phyloP scores from a whole-genome alignment of 1,140 invertebrate genomes.

The Nixonia krombeini region DNA sequence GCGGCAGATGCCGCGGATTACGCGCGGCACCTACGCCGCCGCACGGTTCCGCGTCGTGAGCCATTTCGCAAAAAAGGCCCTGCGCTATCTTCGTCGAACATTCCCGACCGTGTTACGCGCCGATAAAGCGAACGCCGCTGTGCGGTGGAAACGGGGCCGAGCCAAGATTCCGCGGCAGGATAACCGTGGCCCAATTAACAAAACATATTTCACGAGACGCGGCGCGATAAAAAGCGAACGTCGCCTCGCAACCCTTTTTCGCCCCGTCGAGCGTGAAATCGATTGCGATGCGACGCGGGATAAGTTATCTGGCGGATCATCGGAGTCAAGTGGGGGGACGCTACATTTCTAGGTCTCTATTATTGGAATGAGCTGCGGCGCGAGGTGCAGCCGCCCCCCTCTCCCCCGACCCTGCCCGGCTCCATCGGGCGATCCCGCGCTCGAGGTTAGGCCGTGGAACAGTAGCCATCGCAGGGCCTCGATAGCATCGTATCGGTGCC shows the following conservation, averaged over 20 bases:
- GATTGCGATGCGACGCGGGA: conserved; percentile 13
- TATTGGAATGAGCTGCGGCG: conserved; percentile 29
- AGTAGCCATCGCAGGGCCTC: conserved; percentile 34
- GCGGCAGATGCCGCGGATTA: conserved; percentile 2
- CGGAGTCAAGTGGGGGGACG: conserved; percentile 24
- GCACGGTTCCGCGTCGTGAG: background rate
- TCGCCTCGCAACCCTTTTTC: too few relatives aligned
- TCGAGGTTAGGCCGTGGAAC: conserved; percentile 23
- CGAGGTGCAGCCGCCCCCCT: conserved; percentile 17
- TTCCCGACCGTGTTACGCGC: background rate
- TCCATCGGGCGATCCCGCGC: too few relatives aligned
- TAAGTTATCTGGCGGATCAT: conserved; percentile 26
- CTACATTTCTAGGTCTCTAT: conserved; percentile 35
- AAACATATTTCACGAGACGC: conserved; percentile 1
- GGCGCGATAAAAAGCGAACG: background rate
- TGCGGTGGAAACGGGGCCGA: background rate
- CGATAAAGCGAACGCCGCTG: conserved; percentile 2
- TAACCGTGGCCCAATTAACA: conserved; percentile 1
- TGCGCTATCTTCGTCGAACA: conserved; percentile 3
- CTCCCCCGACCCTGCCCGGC: too few relatives aligned
- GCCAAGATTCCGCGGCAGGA: background rate
- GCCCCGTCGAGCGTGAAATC: conserved; percentile 2
- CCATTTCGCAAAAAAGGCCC: background rate
- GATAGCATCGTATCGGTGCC: conserved; percentile 43
- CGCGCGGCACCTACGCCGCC: conserved; percentile 5